These are phyloP conservation scores for Drosophila sp. DNA, from an alignment of 1,140 invertebrate genomes.

Conservation along the genomic window DNA sequence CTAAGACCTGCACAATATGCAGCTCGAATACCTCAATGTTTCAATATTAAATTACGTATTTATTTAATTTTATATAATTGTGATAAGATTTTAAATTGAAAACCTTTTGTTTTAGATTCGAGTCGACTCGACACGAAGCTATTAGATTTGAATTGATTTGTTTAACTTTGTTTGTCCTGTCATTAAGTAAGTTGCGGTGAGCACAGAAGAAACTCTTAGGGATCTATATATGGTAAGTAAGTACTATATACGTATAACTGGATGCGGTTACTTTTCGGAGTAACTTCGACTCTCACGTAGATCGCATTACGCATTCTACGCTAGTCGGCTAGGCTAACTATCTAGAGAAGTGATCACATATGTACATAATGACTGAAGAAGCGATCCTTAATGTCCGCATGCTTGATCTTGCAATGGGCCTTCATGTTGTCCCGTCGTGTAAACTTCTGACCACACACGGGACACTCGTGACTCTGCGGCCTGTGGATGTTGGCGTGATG, in stretches of 20 bases:
- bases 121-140: neutral
- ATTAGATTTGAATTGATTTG: conserved; percentile 31
- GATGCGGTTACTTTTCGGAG: neutral
- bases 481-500: conserved; percentile 90
- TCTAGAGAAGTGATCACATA: conserved; percentile 85
- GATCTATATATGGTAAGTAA: conserved; percentile 14
- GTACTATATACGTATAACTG: conserved; percentile 26
- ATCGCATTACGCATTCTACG: neutral
- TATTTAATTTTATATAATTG: conserved; percentile 11
- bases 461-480: conserved; percentile 89
- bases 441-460: conserved; percentile 88
- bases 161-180: conserved; percentile 38
- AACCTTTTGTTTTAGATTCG: conserved; percentile 32
- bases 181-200: conserved; percentile 17
- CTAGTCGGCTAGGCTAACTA: conserved; percentile 53
- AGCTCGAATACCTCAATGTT: conserved; percentile 13
- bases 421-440: conserved; percentile 90
- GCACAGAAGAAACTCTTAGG: conserved; percentile 41
- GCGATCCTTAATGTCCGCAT: conserved; percentile 86
- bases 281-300: neutral
- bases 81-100: conserved; percentile 29
- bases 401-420: conserved; percentile 89
- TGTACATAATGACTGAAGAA: conserved; percentile 85
- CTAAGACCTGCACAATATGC: conserved; percentile 27
- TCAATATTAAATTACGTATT: conserved; percentile 42